These are phyloP conservation scores for Frankliniella fusca DNA, from an alignment of 2,888 invertebrate genomes.

Conservation along the genomic window DNA sequence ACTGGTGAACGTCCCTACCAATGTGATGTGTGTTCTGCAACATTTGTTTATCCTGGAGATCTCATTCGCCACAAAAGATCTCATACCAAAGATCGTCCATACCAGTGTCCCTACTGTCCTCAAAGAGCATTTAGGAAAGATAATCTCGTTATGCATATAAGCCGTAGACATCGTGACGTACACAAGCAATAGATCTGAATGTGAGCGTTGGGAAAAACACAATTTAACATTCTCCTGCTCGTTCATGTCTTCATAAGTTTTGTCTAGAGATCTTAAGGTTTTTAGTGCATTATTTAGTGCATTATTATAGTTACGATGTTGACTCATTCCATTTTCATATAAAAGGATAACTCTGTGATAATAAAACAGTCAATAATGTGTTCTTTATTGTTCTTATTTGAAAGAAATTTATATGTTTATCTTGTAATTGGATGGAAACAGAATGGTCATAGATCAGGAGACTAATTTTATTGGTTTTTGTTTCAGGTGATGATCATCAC, in stretches of 20 bases:
- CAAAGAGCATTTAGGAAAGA: not conserved
- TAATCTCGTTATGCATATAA: constrained; percentile 1
- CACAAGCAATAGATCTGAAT: not conserved
- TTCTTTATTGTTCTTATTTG: not conserved
- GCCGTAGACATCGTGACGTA: not conserved
- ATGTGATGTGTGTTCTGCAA: not conserved
- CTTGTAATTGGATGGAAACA: not conserved
- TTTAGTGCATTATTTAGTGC: too few relatives aligned
- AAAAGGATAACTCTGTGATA: not conserved
- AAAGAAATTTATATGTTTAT: too few relatives aligned
- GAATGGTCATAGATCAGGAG: not conserved
- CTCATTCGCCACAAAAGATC: constrained; percentile 4
- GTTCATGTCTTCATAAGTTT: too few relatives aligned
- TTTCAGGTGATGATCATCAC: not conserved
- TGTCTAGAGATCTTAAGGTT: too few relatives aligned
- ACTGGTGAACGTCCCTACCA: not conserved
- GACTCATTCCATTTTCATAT: not conserved
- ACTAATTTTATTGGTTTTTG: not conserved
- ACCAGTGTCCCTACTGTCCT: constrained; percentile 1
- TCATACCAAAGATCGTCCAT: not conserved
- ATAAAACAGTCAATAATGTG: not conserved
- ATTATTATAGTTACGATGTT: not conserved
- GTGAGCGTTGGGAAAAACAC: not conserved
- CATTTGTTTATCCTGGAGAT: not conserved
- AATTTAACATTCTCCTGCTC: too few relatives aligned